Conservation (phyloP, 2,888 invertebrate genomes). For the Mayetiola destructor region DNA sequence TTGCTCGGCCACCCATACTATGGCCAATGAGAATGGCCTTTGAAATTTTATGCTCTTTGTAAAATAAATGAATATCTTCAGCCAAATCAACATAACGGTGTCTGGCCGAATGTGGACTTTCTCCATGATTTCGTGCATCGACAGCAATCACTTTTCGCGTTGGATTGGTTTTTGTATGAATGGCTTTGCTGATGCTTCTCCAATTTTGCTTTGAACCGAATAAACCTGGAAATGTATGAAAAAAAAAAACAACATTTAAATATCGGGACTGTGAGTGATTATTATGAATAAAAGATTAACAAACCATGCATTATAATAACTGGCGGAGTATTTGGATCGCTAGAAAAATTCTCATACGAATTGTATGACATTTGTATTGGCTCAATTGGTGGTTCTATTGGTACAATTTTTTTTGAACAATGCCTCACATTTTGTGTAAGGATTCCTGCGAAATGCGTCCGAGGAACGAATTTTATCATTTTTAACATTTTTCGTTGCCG, state of each 20-base stretch:
- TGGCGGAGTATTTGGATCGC: slow-evolving; percentile 37
- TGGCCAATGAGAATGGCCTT: slow-evolving; percentile 69
- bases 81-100: slow-evolving; percentile 58
- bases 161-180: slow-evolving; percentile 42
- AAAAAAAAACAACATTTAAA: background rate
- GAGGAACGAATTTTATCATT: too few relatives aligned
- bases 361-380: slow-evolving; percentile 53
- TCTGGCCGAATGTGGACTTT: slow-evolving; percentile 63
- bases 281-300: background rate
- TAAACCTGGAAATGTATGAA: slow-evolving; percentile 30
- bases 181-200: slow-evolving; percentile 60
- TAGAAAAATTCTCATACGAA: slow-evolving; percentile 41
- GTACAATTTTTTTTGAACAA: too few relatives aligned
- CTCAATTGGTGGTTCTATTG: slow-evolving; percentile 15
- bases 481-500: background rate
- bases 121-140: slow-evolving; percentile 91
- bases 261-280: background rate
- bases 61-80: slow-evolving; percentile 52
- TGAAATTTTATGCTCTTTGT: slow-evolving; percentile 46
- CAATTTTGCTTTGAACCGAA: slow-evolving; percentile 81
- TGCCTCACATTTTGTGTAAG: too few relatives aligned
- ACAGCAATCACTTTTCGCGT: slow-evolving; percentile 55
- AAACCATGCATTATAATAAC: slow-evolving; percentile 68
- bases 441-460: too few relatives aligned
- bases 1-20: slow-evolving; percentile 90